Percentiles rank a stretch among this genome's conserved stretches.
phyloP scores from a whole-genome alignment of 2,888 invertebrate genomes.

The Resseliella maxima region DNA sequence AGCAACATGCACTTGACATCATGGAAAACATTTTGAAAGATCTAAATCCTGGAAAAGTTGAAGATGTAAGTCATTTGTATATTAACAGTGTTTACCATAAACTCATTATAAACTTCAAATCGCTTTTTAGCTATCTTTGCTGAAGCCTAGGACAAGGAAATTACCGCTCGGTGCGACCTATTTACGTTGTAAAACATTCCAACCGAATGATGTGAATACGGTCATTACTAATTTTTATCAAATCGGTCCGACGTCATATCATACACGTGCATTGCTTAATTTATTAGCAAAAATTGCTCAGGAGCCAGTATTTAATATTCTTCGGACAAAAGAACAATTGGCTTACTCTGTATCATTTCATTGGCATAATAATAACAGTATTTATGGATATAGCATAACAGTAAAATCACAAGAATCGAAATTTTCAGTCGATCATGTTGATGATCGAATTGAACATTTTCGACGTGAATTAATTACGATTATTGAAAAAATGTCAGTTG shows the following conservation, averaged over 20 bases:
- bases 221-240: constrained; percentile 90
- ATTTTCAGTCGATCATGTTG: constrained; percentile 75
- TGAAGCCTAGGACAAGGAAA: constrained; percentile 70
- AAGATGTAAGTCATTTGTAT: constrained; percentile 61
- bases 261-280: constrained; percentile 76
- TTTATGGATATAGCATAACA: constrained; percentile 82
- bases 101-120: background rate
- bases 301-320: constrained; percentile 86
- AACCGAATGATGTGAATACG: constrained; percentile 81
- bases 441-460: constrained; percentile 79
- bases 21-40: constrained; percentile 71
- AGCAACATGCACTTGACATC: constrained; percentile 73
- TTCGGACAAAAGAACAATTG: constrained; percentile 89
- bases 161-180: constrained; percentile 76
- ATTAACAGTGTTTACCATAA: background rate
- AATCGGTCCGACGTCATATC: constrained; percentile 73
- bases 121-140: constrained; percentile 58
- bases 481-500: constrained; percentile 71
- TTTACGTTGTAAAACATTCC: constrained; percentile 77
- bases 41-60: constrained; percentile 69
- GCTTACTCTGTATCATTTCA: constrained; percentile 85
- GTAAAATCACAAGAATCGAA: constrained; percentile 84
- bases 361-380: constrained; percentile 79
- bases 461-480: constrained; percentile 73
- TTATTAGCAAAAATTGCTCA: constrained; percentile 85